phyloP scores from a whole-genome alignment of 2,113 vertebrate species.

The Hiodon tergisus region DNA sequence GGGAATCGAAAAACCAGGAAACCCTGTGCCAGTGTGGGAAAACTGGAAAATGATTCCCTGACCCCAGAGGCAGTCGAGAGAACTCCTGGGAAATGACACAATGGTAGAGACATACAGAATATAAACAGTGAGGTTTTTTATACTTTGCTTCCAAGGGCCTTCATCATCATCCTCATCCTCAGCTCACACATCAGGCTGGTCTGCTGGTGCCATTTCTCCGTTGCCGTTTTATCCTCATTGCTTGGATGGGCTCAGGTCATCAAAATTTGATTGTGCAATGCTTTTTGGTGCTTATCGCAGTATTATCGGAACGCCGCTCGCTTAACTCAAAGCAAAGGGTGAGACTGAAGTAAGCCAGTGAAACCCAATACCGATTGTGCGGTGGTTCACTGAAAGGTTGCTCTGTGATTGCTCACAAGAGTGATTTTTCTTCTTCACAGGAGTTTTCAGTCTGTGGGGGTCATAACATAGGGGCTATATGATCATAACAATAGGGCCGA shows the following conservation, averaged over 20 bases:
- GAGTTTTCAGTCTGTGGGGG: background rate
- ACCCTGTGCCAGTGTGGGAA: too few relatives aligned
- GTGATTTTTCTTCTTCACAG: background rate
- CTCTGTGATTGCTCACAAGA: slow-evolving; percentile 8
- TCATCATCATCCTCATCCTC: too few relatives aligned
- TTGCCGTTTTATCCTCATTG: slow-evolving; percentile 3
- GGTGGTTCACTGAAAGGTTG: background rate
- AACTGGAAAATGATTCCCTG: too few relatives aligned
- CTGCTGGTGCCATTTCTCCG: background rate
- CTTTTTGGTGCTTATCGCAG: slow-evolving; percentile 1
- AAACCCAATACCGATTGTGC: background rate
- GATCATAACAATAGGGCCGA: background rate
- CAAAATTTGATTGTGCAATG: slow-evolving; percentile 1
- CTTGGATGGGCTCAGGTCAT: slow-evolving; percentile 11
- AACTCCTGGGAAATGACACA: too few relatives aligned
- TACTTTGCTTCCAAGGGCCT: background rate
- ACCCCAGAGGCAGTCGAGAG: too few relatives aligned
- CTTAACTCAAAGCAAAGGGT: background rate
- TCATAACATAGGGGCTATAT: slow-evolving; percentile 18
- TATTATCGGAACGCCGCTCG: background rate
- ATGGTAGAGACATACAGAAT: background rate
- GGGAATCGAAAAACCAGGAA: too few relatives aligned
- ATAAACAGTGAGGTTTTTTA: background rate
- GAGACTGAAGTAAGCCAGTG: background rate
- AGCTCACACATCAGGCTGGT: background rate